phyloP scores from a whole-genome alignment of 1,140 invertebrate genomes.

The Caerostris extrusa region DNA sequence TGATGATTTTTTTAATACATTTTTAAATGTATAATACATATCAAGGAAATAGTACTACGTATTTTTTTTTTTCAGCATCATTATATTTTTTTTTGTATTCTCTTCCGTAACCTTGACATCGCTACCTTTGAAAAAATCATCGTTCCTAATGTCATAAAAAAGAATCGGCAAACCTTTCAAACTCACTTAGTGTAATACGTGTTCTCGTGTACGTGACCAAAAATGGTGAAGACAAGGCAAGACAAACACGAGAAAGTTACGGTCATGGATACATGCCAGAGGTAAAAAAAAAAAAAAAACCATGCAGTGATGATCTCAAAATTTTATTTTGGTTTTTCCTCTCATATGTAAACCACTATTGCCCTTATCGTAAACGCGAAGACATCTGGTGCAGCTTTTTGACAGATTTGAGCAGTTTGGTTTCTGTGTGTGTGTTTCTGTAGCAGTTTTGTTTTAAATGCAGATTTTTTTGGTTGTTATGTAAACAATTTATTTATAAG shows the following conservation, averaged over 20 bases:
- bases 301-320: not conserved
- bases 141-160: not conserved
- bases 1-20: too few relatives aligned
- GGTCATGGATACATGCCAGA: not conserved
- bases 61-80: too few relatives aligned
- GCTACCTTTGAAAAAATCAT: not conserved
- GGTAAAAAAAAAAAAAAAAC: not conserved
- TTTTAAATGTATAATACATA: too few relatives aligned
- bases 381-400: not conserved
- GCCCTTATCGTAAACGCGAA: not conserved
- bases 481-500: not conserved
- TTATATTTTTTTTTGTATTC: not conserved
- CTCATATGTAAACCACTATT: not conserved
- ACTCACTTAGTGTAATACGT: conserved; percentile 10
- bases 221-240: not conserved
- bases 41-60: too few relatives aligned
- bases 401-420: not conserved
- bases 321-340: not conserved
- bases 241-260: not conserved
- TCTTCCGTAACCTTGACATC: not conserved
- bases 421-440: not conserved
- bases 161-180: not conserved
- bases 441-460: not conserved
- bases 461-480: not conserved
- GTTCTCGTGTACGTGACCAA: not conserved